phyloP scores from a whole-genome alignment of 2,888 invertebrate genomes.

The Sinelater perroti region DNA sequence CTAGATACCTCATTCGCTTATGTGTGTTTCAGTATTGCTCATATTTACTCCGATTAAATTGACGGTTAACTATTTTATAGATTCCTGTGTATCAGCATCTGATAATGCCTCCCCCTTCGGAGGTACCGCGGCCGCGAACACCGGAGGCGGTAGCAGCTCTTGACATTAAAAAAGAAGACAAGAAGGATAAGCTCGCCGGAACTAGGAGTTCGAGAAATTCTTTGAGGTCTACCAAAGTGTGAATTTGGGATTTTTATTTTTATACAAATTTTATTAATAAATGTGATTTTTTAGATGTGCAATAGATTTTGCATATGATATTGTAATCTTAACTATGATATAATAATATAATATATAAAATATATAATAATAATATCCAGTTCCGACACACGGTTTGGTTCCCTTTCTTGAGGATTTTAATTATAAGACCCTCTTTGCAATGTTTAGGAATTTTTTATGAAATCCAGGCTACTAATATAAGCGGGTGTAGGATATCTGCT shows the following conservation, averaged over 20 bases:
- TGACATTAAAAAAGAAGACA: slow-evolving; percentile 6
- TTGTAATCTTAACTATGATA: too few relatives aligned
- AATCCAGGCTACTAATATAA: too few relatives aligned
- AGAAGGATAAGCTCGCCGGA: slow-evolving; percentile 1
- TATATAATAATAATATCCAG: too few relatives aligned
- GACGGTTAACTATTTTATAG: slow-evolving; percentile 54
- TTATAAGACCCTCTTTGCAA: too few relatives aligned
- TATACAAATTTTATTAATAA: too few relatives aligned
- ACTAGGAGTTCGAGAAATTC: neutral
- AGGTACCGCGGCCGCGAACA: slow-evolving; percentile 63
- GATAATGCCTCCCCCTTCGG: slow-evolving; percentile 67
- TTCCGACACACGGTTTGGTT: too few relatives aligned
- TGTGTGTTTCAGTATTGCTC: slow-evolving; percentile 48
- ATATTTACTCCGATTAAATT: too few relatives aligned
- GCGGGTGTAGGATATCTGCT: too few relatives aligned
- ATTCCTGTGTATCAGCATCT: slow-evolving; percentile 77
- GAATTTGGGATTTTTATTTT: neutral
- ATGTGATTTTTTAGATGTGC: neutral
- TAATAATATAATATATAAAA: too few relatives aligned
- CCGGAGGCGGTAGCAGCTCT: slow-evolving; percentile 26
- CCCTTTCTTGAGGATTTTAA: too few relatives aligned
- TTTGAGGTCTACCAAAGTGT: neutral
- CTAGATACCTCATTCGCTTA: slow-evolving; percentile 72
- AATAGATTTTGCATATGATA: neutral
- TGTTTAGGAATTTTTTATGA: too few relatives aligned